Base-by-base conservation (phyloP, 1,140 invertebrate genomes). In the Chlorops oryzae region DNA sequence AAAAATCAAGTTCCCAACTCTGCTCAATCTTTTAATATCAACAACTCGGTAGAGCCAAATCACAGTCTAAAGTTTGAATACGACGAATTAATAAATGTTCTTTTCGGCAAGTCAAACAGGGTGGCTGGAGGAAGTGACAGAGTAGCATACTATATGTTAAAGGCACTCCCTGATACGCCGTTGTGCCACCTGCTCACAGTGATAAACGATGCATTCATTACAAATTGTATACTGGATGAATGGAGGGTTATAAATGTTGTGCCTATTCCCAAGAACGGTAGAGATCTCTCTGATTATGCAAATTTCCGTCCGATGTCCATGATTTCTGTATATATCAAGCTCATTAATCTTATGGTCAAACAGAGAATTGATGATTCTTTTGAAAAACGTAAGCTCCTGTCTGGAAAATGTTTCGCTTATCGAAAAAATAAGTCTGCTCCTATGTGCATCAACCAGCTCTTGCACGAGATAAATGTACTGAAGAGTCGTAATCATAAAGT, bases 91-190 rank as follows among this genome's bases (percentile, higher is more conserved):
- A 17, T 6, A 17, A 6, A 18, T 9, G 22, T 35, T 2, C n/a
- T 46, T 3, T 9, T 21, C 12, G 5, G n/a, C 6, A 46, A 46
- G 18, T 34, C 9, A 2, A 34, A 18, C 5, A 17, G 20, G 12
- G 18, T 32, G 2, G 44, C 44, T 17, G 44, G 23, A 10, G 44
- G 44, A 3, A 17, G 9, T 12, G n/a, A n/a, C n/a, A n/a, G n/a
- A n/a, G n/a, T n/a, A n/a, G n/a, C n/a, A 32, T 46, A 46, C 10
- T 15, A 28, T 9, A 46, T 34, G 44, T 3, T 46, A 10, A 34
- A 10, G n/a, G 17, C 24, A 9, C 27, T 46, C 4, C 18, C 44
- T 2, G 12, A 24, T 3, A 4, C n/a, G 7, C 20, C 44, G 4
- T 12, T 20, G 22, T 18, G 12, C 5, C 18, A 28, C 13, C 12